Percentiles rank a stretch among this genome's conserved stretches.
phyloP scores from a whole-genome alignment of 2,888 invertebrate species.

The Pseudeuparius sepicola region DNA sequence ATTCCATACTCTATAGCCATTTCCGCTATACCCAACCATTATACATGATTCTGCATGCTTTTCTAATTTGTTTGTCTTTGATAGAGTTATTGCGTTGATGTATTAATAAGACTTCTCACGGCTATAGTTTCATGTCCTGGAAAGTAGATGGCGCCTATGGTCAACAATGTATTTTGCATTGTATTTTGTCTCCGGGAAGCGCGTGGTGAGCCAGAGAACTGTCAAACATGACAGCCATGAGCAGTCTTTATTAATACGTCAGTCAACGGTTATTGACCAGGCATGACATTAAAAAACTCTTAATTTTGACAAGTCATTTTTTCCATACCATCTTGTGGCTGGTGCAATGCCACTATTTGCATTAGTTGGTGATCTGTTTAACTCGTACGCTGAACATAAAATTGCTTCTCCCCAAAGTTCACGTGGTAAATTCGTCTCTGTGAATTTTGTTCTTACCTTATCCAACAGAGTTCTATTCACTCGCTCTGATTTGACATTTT shows the following conservation, averaged over 20 bases:
- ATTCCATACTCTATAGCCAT: constrained; percentile 24
- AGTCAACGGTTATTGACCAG: constrained; percentile 19
- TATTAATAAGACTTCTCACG: too few species aligned
- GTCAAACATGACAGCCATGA: too few species aligned
- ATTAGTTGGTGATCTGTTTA: constrained; percentile 22
- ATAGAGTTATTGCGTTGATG: constrained; percentile 17
- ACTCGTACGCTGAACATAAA: constrained; percentile 23
- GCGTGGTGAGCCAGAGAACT: too few species aligned
- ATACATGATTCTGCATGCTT: constrained; percentile 19
- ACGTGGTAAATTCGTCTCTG: constrained; percentile 21
- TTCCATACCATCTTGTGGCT: constrained; percentile 20
- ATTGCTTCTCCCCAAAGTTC: constrained; percentile 25
- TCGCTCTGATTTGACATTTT: constrained; percentile 23
- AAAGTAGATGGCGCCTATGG: too few species aligned
- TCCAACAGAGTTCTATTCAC: constrained; percentile 22
- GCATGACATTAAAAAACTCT: constrained; percentile 24
- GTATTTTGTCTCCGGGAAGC: too few species aligned
- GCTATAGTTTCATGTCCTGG: too few species aligned
- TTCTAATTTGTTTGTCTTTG: constrained; percentile 23
- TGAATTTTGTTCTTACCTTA: constrained; percentile 22
- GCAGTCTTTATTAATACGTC: too few species aligned
- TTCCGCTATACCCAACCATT: constrained; percentile 24
- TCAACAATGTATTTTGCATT: too few species aligned
- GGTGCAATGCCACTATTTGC: constrained; percentile 19
- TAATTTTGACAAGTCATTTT: constrained; percentile 20